Evolutionary conservation across 2,113 vertebrate species (phyloP).

Genomic region (Ovis canadensis): DNA sequence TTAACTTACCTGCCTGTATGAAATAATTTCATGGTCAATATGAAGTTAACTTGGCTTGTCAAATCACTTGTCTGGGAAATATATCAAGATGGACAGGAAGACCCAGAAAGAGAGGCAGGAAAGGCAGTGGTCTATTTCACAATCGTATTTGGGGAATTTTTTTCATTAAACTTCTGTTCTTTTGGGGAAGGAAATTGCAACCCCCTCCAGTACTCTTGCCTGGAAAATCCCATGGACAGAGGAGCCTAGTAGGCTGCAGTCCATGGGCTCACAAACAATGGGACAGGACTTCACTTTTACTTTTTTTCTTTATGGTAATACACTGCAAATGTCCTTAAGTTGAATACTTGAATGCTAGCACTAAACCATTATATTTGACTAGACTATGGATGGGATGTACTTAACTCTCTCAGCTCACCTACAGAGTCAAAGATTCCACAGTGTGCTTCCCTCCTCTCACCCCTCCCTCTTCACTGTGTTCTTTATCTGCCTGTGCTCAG

Average conservation of each 20-base stretch:
- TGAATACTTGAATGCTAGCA: neutral
- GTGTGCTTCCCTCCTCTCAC: neutral
- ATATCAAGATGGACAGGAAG: neutral
- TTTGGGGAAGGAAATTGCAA: neutral
- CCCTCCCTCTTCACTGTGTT: neutral
- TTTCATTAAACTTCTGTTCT: neutral
- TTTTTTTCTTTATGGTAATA: neutral
- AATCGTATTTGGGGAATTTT: neutral
- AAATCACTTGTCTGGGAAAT: conserved; percentile 1
- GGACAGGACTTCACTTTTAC: neutral
- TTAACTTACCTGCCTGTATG: neutral
- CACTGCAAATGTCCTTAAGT: neutral
- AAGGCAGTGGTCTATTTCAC: neutral
- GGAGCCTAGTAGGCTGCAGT: neutral
- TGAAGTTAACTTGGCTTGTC: neutral
- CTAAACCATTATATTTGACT: neutral
- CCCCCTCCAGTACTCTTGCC: neutral
- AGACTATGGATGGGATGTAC: neutral
- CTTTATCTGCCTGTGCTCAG: neutral
- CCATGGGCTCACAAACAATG: neutral
- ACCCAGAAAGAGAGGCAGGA: neutral
- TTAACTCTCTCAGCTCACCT: neutral
- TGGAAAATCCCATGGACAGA: neutral
- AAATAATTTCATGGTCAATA: neutral
- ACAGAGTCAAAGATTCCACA: neutral